These are phyloP conservation scores for Lontra canadensis DNA, from an alignment of 2,113 vertebrate species.

Conservation along the genomic window DNA sequence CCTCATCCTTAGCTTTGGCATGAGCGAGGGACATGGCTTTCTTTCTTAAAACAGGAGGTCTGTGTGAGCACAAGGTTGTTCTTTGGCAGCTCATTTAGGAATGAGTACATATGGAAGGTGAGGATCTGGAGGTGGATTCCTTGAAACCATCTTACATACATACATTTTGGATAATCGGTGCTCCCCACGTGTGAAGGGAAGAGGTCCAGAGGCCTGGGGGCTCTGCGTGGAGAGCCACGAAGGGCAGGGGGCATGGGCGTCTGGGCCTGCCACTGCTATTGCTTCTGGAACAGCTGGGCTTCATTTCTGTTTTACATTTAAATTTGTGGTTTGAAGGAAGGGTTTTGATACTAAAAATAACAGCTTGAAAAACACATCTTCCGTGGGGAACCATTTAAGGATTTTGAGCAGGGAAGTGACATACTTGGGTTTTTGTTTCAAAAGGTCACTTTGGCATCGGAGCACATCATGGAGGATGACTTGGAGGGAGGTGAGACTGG, in stretches of 20 bases:
- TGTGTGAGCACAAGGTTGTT: not conserved
- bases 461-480: not conserved
- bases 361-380: conserved; percentile 44
- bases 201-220: not conserved
- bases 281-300: not conserved
- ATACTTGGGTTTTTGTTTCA: conserved; percentile 58
- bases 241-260: rapidly evolving
- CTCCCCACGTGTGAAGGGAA: not conserved
- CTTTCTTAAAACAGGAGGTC: not conserved
- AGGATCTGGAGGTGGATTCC: not conserved
- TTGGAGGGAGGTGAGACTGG: not conserved
- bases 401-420: conserved; percentile 45
- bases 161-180: not conserved
- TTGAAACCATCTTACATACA: not conserved
- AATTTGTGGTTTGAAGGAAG: conserved; percentile 47
- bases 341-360: conserved; percentile 58
- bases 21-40: not conserved
- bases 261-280: not conserved
- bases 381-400: conserved; percentile 49
- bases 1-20: not conserved
- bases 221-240: not conserved
- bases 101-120: not conserved
- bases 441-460: conserved; percentile 39
- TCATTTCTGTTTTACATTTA: conserved; percentile 34
- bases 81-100: not conserved